Evolutionary conservation across 1,140 invertebrate species (phyloP).

Genomic region (Apis florea): DNA sequence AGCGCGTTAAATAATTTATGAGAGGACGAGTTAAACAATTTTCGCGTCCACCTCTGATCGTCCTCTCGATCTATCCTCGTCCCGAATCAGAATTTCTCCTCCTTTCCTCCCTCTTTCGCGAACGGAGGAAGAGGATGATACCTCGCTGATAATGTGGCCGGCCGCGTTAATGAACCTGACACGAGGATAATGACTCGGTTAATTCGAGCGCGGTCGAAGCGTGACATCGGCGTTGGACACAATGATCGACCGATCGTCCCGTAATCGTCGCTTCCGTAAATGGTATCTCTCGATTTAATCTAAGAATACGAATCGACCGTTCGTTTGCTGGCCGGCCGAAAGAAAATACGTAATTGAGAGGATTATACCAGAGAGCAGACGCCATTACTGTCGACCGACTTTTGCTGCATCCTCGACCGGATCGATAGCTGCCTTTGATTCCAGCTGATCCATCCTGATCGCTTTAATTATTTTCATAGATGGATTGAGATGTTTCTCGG

Average conservation of each 20-base stretch:
- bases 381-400: not conserved
- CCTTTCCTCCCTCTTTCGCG: conserved; percentile 12
- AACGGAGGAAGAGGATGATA: conserved; percentile 29
- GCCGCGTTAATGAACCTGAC: conserved; percentile 60
- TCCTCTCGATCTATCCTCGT: conserved; percentile 53
- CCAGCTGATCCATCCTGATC: not conserved
- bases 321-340: not conserved
- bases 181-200: conserved; percentile 59
- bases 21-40: conserved; percentile 63
- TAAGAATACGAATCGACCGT: not conserved
- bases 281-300: conserved; percentile 15
- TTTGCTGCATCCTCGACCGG: too few relatives aligned
- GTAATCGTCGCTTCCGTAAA: conserved; percentile 18
- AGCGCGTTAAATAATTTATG: conserved; percentile 64
- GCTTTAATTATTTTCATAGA: not conserved
- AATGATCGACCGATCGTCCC: conserved; percentile 18
- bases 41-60: conserved; percentile 53
- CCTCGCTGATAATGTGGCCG: conserved; percentile 29
- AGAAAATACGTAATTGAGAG: not conserved
- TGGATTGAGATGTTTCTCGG: not conserved
- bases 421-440: not conserved
- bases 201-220: conserved; percentile 44
- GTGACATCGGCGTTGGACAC: conserved; percentile 22
- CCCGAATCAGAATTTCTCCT: conserved; percentile 30
- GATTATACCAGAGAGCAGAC: not conserved